phyloP scores from a whole-genome alignment of 1,140 invertebrate species.

The Sitophilus oryzae region DNA sequence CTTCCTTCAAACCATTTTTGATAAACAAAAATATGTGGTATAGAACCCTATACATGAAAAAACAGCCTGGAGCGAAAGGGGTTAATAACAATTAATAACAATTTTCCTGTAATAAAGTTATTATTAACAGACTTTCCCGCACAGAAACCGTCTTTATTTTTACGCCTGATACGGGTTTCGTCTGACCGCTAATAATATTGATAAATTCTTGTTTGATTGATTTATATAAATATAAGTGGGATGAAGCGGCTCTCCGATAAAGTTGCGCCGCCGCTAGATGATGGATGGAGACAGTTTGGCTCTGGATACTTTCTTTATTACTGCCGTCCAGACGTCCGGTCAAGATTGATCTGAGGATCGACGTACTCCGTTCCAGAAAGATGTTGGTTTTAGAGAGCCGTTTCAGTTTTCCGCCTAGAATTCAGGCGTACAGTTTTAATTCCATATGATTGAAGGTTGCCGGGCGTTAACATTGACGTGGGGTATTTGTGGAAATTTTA shows the following conservation, averaged over 20 bases:
- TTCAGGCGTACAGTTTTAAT: too few relatives aligned
- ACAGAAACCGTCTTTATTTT: conserved; percentile 8
- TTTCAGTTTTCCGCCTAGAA: too few relatives aligned
- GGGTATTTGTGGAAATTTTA: too few relatives aligned
- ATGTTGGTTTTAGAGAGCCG: too few relatives aligned
- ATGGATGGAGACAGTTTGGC: conserved; percentile 26
- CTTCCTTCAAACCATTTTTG: too few relatives aligned
- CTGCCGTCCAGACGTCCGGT: conserved; percentile 8
- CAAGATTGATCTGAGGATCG: conserved; percentile 23
- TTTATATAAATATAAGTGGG: conserved; percentile 31
- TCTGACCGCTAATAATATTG: conserved; percentile 26
- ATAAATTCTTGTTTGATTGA: conserved; percentile 30
- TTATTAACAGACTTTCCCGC: conserved; percentile 8
- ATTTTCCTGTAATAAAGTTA: conserved; percentile 5
- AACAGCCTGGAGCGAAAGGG: too few relatives aligned
- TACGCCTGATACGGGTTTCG: conserved; percentile 5
- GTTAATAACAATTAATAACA: conserved; percentile 19
- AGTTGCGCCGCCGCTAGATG: conserved; percentile 23
- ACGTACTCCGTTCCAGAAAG: too few relatives aligned
- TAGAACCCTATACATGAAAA: too few relatives aligned
- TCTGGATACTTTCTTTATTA: conserved; percentile 21
- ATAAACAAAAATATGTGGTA: too few relatives aligned
- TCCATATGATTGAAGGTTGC: too few relatives aligned
- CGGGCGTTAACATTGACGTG: too few relatives aligned
- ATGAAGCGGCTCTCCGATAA: conserved; percentile 12